Percentiles rank a stretch among this genome's conserved stretches.
Evolutionary conservation across 2,113 vertebrate genomes (phyloP).

Genomic region (Callopanchax toddi): DNA sequence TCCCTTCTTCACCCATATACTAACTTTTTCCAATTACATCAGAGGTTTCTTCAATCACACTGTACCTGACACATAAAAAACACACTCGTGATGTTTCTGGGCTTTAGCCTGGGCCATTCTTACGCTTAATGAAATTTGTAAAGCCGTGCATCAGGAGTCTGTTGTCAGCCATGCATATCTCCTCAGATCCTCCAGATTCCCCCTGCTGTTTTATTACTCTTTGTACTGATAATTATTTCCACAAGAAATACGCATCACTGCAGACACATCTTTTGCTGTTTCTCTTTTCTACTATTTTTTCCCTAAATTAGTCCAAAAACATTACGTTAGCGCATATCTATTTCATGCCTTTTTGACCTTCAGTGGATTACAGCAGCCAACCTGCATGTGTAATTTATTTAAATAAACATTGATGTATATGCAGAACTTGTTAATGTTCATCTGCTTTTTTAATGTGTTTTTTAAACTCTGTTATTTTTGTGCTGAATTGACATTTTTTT

Average conservation of each 20-base stretch:
- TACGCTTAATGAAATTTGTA: constrained; percentile 77
- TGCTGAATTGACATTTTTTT: constrained; percentile 48
- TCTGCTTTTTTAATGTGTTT: constrained; percentile 41
- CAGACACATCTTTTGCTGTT: constrained; percentile 4
- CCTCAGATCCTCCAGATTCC: constrained; percentile 43
- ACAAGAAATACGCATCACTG: constrained; percentile 52
- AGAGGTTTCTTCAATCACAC: constrained; percentile 77
- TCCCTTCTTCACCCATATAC: constrained; percentile 56
- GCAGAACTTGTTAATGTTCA: constrained; percentile 44
- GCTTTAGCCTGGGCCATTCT: constrained; percentile 64
- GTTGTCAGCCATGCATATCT: constrained; percentile 51
- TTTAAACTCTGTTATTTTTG: constrained; percentile 22
- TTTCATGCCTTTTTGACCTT: constrained; percentile 20
- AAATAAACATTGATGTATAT: constrained; percentile 54
- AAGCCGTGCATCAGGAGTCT: constrained; percentile 70
- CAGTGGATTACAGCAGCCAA: constrained; percentile 11
- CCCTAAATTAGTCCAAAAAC: constrained; percentile 47
- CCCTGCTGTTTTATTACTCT: constrained; percentile 69
- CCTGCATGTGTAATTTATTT: constrained; percentile 42
- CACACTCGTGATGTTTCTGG: constrained; percentile 68
- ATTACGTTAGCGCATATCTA: constrained; percentile 14
- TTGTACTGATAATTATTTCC: constrained; percentile 68
- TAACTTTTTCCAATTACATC: constrained; percentile 78
- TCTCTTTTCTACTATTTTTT: constrained; percentile 20
- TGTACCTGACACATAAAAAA: constrained; percentile 79